These are phyloP conservation scores for Hestina assimilis DNA, from an alignment of 1,140 invertebrate species.

Conservation along the genomic window DNA sequence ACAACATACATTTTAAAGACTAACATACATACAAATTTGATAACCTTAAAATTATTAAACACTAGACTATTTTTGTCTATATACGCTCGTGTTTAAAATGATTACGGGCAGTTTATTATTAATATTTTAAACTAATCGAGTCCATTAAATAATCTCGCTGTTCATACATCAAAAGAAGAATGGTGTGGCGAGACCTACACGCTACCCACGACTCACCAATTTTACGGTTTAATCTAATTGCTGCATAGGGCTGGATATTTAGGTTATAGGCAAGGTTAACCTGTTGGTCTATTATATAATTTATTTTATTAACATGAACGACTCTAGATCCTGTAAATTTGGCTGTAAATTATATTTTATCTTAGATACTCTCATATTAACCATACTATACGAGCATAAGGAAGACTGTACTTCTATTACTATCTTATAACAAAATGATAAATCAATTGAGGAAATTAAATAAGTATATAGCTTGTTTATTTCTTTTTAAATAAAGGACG, in stretches of 20 bases:
- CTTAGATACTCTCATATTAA: too few species aligned
- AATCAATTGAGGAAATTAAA: too few species aligned
- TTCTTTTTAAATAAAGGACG: too few species aligned
- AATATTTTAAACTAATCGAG: neutral
- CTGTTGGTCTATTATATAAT: conserved; percentile 12
- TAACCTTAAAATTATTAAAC: too few species aligned
- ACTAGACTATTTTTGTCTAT: too few species aligned
- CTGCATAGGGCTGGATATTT: conserved; percentile 13
- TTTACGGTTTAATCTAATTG: conserved; percentile 9
- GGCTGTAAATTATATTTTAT: too few species aligned
- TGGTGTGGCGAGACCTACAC: conserved; percentile 4
- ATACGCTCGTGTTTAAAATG: neutral
- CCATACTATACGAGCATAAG: too few species aligned
- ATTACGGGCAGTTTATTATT: neutral
- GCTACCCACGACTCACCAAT: conserved; percentile 7
- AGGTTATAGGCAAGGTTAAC: conserved; percentile 15
- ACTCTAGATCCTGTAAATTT: neutral
- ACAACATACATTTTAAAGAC: too few species aligned
- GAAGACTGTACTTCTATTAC: too few species aligned
- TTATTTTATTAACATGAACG: conserved; percentile 3
- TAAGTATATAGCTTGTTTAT: too few species aligned
- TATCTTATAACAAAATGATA: too few species aligned
- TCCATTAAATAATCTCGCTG: conserved; percentile 3
- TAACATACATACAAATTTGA: too few species aligned
- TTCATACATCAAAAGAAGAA: conserved; percentile 2